A percentile compares a stretch with the other conserved stretches of the same genome.
These are phyloP conservation scores for Macroglossus sobrinus DNA, from an alignment of 2,113 vertebrate species.

Conservation along the genomic window DNA sequence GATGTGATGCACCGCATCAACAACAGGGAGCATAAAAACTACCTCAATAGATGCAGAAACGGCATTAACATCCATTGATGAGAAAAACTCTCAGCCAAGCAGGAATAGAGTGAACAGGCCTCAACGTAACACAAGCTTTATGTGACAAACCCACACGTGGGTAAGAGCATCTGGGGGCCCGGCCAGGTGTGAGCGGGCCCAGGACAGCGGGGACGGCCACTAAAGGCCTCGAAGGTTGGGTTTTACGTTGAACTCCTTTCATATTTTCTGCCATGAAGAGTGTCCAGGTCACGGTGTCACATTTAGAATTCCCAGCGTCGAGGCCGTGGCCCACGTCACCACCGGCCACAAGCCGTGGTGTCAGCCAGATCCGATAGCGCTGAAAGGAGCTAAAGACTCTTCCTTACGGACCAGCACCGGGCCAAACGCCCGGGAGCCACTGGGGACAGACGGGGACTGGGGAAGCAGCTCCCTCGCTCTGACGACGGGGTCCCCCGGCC, in stretches of 20 bases:
- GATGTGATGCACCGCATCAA: no score
- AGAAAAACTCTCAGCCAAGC: no score
- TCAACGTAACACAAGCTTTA: no score
- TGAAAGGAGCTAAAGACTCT: neutral
- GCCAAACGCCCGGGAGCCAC: neutral
- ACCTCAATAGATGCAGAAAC: no score
- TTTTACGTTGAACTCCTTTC: neutral
- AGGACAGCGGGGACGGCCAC: neutral
- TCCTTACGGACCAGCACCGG: conserved; percentile 48
- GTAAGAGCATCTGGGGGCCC: neutral
- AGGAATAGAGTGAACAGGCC: no score
- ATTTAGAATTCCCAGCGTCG: conserved; percentile 26
- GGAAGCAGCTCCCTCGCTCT: neutral
- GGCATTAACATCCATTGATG: no score
- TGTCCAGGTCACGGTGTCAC: neutral
- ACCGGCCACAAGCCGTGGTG: neutral
- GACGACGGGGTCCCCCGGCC: neutral
- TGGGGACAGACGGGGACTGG: neutral
- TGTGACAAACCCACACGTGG: neutral
- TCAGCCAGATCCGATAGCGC: neutral
- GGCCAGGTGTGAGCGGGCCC: neutral
- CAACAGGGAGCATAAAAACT: no score
- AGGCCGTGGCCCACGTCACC: neutral
- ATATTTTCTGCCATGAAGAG: neutral
- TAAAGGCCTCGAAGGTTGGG: neutral